phyloP scores from a whole-genome alignment of 2,797 vertebrate species.

The Neomorphus geoffroyi region DNA sequence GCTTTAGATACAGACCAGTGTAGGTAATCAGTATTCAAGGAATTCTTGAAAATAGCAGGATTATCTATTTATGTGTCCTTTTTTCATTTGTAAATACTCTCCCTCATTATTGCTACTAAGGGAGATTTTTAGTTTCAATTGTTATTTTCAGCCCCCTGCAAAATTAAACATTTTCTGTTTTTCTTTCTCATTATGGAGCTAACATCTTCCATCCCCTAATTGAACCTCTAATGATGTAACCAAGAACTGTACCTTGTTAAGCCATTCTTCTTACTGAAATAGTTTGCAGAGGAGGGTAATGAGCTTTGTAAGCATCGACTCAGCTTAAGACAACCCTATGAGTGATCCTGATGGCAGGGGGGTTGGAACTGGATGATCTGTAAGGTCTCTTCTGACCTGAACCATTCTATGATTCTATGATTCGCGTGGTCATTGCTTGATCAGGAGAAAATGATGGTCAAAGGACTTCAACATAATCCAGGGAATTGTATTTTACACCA shows the following conservation, averaged over 20 bases:
- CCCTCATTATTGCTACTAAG: background rate
- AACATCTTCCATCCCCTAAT: background rate
- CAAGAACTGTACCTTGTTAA: background rate
- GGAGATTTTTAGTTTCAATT: background rate
- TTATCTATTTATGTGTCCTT: background rate
- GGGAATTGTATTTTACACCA: background rate
- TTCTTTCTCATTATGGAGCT: background rate
- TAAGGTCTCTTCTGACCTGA: no score
- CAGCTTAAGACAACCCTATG: background rate
- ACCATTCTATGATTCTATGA: background rate
- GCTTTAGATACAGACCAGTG: slow-evolving; percentile 51
- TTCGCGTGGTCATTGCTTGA: background rate
- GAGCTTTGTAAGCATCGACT: background rate
- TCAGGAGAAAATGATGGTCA: background rate
- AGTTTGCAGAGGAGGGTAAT: background rate
- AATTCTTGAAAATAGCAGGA: background rate
- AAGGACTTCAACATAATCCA: background rate
- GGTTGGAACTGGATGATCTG: no score
- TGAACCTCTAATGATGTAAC: background rate
- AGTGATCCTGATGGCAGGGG: background rate
- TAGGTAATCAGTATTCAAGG: slow-evolving; percentile 38
- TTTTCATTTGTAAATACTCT: background rate
- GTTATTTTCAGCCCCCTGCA: background rate
- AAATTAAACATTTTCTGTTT: background rate
- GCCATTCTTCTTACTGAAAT: background rate